Evolutionary conservation across 30 jellyfish, hydroid and myxozoan species (phyloP).

Genomic region (Aurelia coerulea): DNA sequence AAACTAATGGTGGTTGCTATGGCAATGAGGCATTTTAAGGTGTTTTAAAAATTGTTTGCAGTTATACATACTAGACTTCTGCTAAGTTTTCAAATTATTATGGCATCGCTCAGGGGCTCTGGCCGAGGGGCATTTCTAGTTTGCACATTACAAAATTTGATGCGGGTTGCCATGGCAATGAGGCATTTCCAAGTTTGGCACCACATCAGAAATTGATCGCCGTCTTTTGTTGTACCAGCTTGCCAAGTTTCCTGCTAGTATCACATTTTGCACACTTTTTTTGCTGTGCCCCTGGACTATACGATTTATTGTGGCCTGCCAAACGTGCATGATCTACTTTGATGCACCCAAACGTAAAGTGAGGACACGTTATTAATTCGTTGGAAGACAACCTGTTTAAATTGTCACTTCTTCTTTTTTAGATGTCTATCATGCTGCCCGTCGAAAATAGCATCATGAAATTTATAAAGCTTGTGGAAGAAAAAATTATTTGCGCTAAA

Average conservation of each 20-base stretch:
- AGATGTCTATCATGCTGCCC: too few species aligned
- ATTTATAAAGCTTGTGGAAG: too few species aligned
- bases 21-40: conserved; percentile 15
- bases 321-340: too few species aligned
- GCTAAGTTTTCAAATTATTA: background rate
- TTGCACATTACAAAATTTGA: background rate
- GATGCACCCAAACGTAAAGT: too few species aligned
- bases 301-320: too few species aligned
- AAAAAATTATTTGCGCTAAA: too few species aligned
- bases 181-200: conserved; percentile 4
- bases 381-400: too few species aligned
- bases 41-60: background rate
- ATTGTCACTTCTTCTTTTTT: too few species aligned
- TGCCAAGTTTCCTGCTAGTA: background rate
- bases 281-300: too few species aligned
- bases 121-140: conserved; percentile 6
- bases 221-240: background rate
- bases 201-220: conserved; percentile 2
- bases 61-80: background rate
- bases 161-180: conserved; percentile 1
- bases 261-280: background rate
- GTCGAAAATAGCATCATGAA: too few species aligned
- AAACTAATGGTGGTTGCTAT: background rate
- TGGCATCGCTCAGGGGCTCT: conserved; percentile 14
- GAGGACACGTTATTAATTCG: too few species aligned